Conservation (phyloP, 2,113 vertebrate genomes). For the Ciconia maguari region DNA sequence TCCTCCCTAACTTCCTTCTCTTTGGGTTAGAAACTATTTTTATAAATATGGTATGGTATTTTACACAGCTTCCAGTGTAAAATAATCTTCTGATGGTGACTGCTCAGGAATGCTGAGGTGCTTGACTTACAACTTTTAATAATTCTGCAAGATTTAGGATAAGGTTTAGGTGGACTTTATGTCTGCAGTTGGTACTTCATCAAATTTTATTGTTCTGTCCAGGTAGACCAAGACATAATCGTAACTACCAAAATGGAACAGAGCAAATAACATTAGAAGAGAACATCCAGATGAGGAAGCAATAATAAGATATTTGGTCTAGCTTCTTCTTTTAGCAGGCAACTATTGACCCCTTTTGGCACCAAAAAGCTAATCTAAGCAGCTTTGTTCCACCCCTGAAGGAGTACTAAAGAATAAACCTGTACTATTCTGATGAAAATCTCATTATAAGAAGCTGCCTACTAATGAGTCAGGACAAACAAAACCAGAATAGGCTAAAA, state of each 20-base stretch:
- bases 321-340: background rate
- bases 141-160: background rate
- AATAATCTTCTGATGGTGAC: background rate
- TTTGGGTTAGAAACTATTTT: background rate
- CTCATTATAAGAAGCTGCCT: background rate
- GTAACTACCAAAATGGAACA: background rate
- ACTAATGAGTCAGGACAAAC: background rate
- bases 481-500: background rate
- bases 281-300: background rate
- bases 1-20: background rate
- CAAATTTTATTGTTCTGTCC: background rate
- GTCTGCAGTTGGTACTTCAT: background rate
- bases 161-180: background rate
- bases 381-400: background rate
- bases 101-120: background rate
- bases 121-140: background rate
- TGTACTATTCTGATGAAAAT: background rate
- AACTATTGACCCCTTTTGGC: background rate
- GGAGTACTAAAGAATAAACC: background rate
- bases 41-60: background rate
- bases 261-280: background rate
- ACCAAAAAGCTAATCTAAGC: background rate
- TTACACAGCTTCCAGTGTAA: background rate
- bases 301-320: background rate
- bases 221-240: background rate